A percentile compares a stretch with the other conserved stretches of the same genome.
Conservation (phyloP, 2,797 vertebrate genomes). For the Salmo trutta region DNA sequence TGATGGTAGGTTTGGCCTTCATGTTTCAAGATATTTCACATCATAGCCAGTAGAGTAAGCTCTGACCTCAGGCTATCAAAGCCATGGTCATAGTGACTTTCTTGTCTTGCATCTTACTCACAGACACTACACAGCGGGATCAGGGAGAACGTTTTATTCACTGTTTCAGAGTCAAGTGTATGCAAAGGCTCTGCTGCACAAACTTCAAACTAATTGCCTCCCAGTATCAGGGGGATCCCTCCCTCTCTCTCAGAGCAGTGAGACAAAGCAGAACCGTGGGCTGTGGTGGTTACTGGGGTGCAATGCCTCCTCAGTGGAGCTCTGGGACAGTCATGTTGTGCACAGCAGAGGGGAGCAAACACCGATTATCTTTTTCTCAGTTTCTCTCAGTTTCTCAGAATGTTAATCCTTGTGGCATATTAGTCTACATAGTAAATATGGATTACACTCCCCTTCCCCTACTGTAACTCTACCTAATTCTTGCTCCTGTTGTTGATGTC, state of each 20-base stretch:
- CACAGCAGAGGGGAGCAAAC: background rate
- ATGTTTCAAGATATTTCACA: background rate
- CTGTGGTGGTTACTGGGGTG: background rate
- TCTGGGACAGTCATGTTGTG: background rate
- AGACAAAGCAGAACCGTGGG: constrained; percentile 9
- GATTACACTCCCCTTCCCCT: background rate
- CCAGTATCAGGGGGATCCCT: background rate
- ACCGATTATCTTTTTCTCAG: background rate
- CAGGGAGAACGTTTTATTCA: background rate
- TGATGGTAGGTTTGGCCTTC: background rate
- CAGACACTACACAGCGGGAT: background rate
- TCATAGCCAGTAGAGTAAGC: background rate
- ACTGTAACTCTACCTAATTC: background rate
- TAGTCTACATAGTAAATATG: background rate
- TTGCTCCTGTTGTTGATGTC: background rate
- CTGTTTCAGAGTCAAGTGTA: background rate
- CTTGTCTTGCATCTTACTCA: background rate
- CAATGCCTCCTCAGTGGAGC: background rate
- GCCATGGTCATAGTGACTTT: background rate
- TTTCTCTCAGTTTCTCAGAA: background rate
- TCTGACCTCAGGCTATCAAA: background rate
- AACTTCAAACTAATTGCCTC: background rate
- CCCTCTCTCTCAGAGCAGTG: background rate
- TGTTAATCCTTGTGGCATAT: background rate
- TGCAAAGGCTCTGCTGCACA: background rate